These are phyloP conservation scores for Axea sp. DNA, from an alignment of 2,888 invertebrate genomes.

Conservation along the genomic window DNA sequence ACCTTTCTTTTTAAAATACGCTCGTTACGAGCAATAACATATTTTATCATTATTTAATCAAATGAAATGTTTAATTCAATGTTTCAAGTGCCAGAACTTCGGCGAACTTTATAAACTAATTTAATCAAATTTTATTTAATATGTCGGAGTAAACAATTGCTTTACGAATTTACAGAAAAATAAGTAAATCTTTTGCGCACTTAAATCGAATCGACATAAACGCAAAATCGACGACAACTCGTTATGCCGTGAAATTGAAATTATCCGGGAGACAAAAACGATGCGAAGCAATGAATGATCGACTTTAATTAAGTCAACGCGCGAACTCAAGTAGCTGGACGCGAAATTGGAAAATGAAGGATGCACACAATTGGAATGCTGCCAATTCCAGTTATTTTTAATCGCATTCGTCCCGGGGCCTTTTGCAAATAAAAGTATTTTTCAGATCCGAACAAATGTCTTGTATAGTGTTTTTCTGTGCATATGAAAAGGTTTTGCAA, in stretches of 20 bases:
- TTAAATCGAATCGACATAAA: conserved; percentile 2
- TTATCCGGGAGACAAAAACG: conserved; percentile 32
- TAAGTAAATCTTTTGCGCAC: too few relatives aligned
- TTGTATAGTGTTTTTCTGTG: conserved; percentile 14
- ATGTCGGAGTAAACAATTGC: too few relatives aligned
- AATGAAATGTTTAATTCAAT: too few relatives aligned
- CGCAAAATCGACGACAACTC: conserved; percentile 26
- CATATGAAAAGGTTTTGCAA: conserved; percentile 10
- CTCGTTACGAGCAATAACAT: too few relatives aligned
- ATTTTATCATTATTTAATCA: too few relatives aligned
- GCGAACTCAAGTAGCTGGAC: conserved; percentile 46
- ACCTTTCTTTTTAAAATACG: too few relatives aligned
- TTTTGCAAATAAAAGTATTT: conserved; percentile 42
- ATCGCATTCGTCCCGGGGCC: conserved; percentile 38
- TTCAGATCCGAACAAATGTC: conserved; percentile 33
- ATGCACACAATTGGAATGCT: conserved; percentile 44
- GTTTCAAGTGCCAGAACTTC: too few relatives aligned
- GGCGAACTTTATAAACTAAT: too few relatives aligned
- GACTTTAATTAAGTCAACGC: conserved; percentile 51
- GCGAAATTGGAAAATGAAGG: conserved; percentile 48
- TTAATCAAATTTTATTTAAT: too few relatives aligned
- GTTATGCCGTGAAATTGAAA: conserved; percentile 38
- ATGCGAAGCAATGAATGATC: conserved; percentile 26
- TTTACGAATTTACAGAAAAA: too few relatives aligned
- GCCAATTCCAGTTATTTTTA: conserved; percentile 57